Conservation (phyloP, 2,797 vertebrate genomes). For the Crypturellus tataupa region DNA sequence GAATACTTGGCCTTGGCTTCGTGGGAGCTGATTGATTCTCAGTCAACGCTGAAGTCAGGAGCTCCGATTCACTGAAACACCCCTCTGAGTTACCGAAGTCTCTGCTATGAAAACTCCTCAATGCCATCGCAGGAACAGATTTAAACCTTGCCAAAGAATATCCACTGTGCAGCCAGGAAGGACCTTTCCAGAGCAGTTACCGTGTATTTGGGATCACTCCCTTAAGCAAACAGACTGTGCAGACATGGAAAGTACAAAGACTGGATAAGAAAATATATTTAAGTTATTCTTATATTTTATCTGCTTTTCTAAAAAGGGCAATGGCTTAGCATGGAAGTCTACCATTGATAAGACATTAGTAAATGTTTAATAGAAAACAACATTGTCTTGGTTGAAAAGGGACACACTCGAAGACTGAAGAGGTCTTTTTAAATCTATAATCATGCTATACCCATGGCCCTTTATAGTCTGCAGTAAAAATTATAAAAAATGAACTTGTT, state of each 20-base stretch:
- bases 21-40: not conserved
- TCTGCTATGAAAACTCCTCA: not conserved
- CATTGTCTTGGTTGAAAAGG: not conserved
- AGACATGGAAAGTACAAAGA: not conserved
- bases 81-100: not conserved
- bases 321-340: not conserved
- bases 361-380: not conserved
- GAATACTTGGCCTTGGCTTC: not conserved
- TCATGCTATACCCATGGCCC: not conserved
- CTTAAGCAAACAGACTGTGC: not conserved
- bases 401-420: not conserved
- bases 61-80: not conserved
- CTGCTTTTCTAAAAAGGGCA: not conserved
- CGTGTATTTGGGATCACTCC: not conserved
- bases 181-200: not conserved
- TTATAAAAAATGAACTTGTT: not conserved
- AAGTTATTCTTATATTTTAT: not conserved
- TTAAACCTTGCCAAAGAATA: not conserved
- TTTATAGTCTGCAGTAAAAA: not conserved
- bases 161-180: not conserved
- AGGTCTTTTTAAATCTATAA: not conserved
- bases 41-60: not conserved
- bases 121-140: not conserved
- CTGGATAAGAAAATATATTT: not conserved
- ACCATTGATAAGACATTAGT: not conserved